Base-by-base conservation (phyloP, 2,888 invertebrate species). In the Xestia c-nigrum region DNA sequence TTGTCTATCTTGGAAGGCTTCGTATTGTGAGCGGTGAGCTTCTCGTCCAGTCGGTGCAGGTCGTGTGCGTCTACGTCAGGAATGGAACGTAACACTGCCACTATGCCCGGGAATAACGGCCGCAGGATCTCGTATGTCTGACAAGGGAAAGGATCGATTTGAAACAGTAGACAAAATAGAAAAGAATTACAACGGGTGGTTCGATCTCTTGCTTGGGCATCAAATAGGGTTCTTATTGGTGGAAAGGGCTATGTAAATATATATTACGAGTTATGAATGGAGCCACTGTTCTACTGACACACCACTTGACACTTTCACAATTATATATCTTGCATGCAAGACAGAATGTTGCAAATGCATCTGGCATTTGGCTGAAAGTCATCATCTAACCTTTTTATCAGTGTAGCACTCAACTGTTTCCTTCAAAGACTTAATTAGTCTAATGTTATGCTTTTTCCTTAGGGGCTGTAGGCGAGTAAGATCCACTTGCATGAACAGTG, bases 1-100 rank as follows among this genome's bases (percentile, higher is more conserved):
- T 99, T 99, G 92, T 99, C 99, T 65, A 98, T 98, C 94, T 98
- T 98, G 91, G 98, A 97, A 72, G 98, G 98, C 89, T 98, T 98
- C 85, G 97, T 97, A 86, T 97, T 96, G 24, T 97, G 97, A 72
- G 96, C 96, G 47, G 97, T 96, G 92, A 99, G 97, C 92, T 98
- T 98, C 91, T 99, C 99, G 93, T 99, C 99, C 78, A 99, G 97
- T 83, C 98, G 98, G 92, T 98, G 98, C 84, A 99, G 95, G 94
- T 98, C 98, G 38, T 98, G 97, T 47, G 97, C 97, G 96, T 98
- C 98, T 63, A 98, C 98, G 85, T 98, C 98, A 5, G 99, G 99
- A 89, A 99, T 98, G 90, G 98, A 98, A 90, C 98, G 98, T 95
- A 98, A 97, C 75, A 97, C 97, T 76, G 96, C 94, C 78, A 98